Conservation (phyloP, 2,113 vertebrate species). For the Lepisosteus osseus region DNA sequence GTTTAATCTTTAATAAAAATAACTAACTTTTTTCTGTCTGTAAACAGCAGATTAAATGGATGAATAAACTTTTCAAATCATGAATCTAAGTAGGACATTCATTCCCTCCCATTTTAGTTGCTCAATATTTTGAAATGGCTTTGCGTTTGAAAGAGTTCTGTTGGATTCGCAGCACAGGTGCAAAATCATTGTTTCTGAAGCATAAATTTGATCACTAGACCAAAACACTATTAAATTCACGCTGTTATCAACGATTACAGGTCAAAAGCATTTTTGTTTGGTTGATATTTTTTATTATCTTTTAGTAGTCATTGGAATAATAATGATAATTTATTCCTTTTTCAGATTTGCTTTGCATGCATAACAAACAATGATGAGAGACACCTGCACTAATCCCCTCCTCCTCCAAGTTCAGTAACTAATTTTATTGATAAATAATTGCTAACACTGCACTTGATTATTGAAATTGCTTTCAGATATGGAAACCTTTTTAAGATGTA, state of each 20-base stretch:
- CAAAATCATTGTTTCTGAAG: constrained; percentile 71
- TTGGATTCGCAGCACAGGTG: constrained; percentile 76
- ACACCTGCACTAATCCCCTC: constrained; percentile 89
- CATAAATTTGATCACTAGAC: constrained; percentile 71
- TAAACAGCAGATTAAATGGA: constrained; percentile 16
- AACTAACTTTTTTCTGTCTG: not conserved
- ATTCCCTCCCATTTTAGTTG: constrained; percentile 20
- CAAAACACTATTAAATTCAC: constrained; percentile 67
- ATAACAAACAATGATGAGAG: constrained; percentile 78
- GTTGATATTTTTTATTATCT: constrained; percentile 81
- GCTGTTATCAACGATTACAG: constrained; percentile 76
- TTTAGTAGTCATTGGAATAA: constrained; percentile 78
- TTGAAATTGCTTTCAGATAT: constrained; percentile 91
- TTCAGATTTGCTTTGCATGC: constrained; percentile 74
- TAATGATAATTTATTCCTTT: constrained; percentile 80
- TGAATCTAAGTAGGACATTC: constrained; percentile 12
- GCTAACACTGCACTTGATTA: constrained; percentile 88
- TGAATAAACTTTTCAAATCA: constrained; percentile 17
- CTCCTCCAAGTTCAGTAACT: constrained; percentile 87
- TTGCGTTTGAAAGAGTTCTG: constrained; percentile 54
- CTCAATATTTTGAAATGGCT: constrained; percentile 44
- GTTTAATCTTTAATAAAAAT: not conserved
- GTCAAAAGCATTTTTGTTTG: constrained; percentile 79
- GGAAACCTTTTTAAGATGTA: constrained; percentile 88
- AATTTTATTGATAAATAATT: constrained; percentile 98